Evolutionary conservation across 2,113 vertebrate genomes (phyloP).

Genomic region (Gnathonemus echidnorhynchus): DNA sequence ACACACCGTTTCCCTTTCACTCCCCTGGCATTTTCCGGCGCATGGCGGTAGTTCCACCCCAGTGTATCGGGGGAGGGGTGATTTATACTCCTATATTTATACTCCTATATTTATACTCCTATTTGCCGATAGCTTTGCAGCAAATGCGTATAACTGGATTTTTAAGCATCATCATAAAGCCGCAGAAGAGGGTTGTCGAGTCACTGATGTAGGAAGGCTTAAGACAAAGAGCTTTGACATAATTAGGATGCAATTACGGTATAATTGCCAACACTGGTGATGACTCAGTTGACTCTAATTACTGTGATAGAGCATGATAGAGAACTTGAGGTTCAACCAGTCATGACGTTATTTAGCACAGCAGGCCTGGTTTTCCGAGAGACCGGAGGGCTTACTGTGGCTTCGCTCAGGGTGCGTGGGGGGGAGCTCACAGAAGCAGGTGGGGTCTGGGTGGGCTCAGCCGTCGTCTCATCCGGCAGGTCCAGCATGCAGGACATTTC

Average conservation of each 20-base stretch:
- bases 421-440: constrained; percentile 32
- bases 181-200: neutral
- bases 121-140: neutral
- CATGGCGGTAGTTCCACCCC: neutral
- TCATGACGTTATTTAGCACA: neutral
- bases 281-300: neutral
- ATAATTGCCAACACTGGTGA: neutral
- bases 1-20: neutral
- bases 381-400: constrained; percentile 38
- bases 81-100: neutral
- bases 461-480: constrained; percentile 33
- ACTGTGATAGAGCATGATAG: neutral
- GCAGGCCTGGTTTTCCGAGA: neutral
- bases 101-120: neutral
- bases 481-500: constrained; percentile 73
- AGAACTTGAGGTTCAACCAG: neutral
- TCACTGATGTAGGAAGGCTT: neutral
- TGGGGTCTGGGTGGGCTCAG: constrained; percentile 40
- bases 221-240: neutral
- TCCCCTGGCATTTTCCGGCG: neutral
- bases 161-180: neutral
- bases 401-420: constrained; percentile 31
- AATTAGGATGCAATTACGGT: neutral
- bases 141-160: neutral
- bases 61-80: too few relatives aligned